phyloP scores from a whole-genome alignment of 2,113 vertebrate species.

The Malurus cyaneus region DNA sequence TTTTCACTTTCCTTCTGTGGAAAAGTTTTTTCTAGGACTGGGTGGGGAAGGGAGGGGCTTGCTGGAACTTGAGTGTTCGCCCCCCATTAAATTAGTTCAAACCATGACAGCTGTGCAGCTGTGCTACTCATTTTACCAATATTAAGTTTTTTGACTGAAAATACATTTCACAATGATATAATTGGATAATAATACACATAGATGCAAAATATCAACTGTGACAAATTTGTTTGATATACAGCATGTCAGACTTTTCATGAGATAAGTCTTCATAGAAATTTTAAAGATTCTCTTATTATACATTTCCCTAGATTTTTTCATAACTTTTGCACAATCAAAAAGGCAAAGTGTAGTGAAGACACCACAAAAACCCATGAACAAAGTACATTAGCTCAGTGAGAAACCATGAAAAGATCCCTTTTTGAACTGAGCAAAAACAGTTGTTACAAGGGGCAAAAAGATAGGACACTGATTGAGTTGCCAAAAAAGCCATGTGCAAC shows the following conservation, averaged over 20 bases:
- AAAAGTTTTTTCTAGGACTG: too few species aligned
- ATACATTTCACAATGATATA: constrained; percentile 37
- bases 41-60: too few species aligned
- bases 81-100: too few species aligned
- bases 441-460: constrained; percentile 13
- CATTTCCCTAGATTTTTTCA: constrained; percentile 54
- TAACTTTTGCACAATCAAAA: constrained; percentile 64
- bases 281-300: constrained; percentile 43
- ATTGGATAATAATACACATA: constrained; percentile 53
- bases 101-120: background rate
- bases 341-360: background rate
- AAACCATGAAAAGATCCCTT: constrained; percentile 1
- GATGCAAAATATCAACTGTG: constrained; percentile 43
- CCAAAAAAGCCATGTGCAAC: constrained; percentile 66
- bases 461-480: constrained; percentile 63
- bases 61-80: too few species aligned
- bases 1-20: too few species aligned
- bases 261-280: constrained; percentile 51
- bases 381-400: constrained; percentile 33
- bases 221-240: constrained; percentile 55
- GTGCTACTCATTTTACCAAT: background rate
- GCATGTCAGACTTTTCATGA: constrained; percentile 7
- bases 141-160: constrained; percentile 27
- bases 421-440: constrained; percentile 35
- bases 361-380: background rate